phyloP scores from a whole-genome alignment of 2,113 vertebrate species.

The Delphinapterus leucas region DNA sequence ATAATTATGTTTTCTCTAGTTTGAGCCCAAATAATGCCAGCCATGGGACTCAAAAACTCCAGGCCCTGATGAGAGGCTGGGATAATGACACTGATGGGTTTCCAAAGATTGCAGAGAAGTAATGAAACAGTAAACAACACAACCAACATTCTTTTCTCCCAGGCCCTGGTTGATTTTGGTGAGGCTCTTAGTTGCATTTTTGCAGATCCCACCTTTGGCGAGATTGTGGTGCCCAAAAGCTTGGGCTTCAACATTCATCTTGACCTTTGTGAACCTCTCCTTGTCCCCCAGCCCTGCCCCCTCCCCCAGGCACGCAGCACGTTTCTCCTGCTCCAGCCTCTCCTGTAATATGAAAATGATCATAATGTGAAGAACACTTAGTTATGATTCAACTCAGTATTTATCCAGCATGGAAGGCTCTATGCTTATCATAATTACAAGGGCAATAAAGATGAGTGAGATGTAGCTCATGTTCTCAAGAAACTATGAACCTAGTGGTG shows the following conservation, averaged over 20 bases:
- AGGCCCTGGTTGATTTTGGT: not conserved
- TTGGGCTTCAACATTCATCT: not conserved
- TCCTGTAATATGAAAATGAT: not conserved
- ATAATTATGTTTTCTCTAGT: conserved; percentile 49
- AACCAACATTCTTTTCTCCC: not conserved
- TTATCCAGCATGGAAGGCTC: not conserved
- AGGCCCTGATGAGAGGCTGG: conserved; percentile 45
- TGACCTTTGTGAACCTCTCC: not conserved
- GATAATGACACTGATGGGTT: conserved; percentile 54
- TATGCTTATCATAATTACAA: not conserved
- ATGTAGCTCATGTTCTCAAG: not conserved
- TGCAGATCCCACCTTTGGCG: not conserved
- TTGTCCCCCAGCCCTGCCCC: not conserved
- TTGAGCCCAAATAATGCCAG: conserved; percentile 61
- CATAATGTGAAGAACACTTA: not conserved
- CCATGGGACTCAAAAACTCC: conserved; percentile 36
- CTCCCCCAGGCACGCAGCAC: not conserved
- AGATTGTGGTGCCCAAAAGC: not conserved
- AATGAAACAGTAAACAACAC: conserved; percentile 47
- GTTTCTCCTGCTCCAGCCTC: not conserved
- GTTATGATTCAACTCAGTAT: not conserved
- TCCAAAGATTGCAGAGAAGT: conserved; percentile 49
- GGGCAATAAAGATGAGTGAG: not conserved
- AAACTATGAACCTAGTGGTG: not conserved
- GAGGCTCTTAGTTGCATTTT: not conserved